phyloP scores from a whole-genome alignment of 2,888 invertebrate species.

The Phytoseiulus persimilis region DNA sequence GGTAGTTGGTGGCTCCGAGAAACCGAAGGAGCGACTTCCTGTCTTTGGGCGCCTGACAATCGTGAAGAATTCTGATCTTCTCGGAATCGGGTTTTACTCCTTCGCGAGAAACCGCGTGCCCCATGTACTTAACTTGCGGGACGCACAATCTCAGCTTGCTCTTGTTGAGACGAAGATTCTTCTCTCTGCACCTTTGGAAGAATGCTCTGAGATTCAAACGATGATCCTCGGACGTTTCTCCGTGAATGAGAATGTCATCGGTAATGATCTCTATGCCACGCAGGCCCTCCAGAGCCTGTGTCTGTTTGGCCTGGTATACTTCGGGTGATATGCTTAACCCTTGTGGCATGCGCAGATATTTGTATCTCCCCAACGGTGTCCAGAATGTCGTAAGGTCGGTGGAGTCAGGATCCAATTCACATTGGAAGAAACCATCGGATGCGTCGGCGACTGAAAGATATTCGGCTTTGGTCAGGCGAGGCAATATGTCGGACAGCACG shows the following conservation, averaged over 20 bases:
- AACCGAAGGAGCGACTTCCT: not conserved
- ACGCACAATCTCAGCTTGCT: not conserved
- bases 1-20: not conserved
- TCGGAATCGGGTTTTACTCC: not conserved
- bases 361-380: too few species aligned
- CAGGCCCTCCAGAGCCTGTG: not conserved
- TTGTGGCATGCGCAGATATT: too few species aligned
- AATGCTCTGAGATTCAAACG: not conserved
- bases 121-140: not conserved
- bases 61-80: not conserved
- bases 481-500: too few species aligned
- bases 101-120: not conserved
- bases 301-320: not conserved
- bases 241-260: not conserved
- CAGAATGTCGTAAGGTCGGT: too few species aligned
- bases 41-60: not conserved
- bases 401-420: too few species aligned
- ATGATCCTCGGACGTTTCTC: not conserved
- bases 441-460: too few species aligned
- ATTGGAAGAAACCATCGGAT: too few species aligned
- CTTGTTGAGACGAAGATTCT: not conserved
- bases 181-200: not conserved
- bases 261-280: not conserved
- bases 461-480: too few species aligned
- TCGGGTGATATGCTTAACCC: not conserved